Base-by-base conservation (phyloP, 2,888 invertebrate species). In the Torymus texanus region DNA sequence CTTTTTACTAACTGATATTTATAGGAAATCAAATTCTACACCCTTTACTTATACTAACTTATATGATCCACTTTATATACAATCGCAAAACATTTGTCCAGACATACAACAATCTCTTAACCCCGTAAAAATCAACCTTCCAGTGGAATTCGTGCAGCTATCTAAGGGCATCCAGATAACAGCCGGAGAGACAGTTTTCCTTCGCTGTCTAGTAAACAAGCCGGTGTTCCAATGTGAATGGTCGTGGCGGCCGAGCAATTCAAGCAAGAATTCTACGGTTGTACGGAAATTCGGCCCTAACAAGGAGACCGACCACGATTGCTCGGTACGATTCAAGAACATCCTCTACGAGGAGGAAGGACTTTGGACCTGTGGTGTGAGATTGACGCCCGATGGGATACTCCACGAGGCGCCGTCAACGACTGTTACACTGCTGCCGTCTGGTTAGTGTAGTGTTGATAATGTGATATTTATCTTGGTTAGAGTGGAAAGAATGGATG, bases 281-380 rank as follows among this genome's bases (percentile, higher is more conserved):
- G 84, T 88, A 53, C 89, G 88, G 80, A 86, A 88, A 70, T 90
- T 90, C 82, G 82, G 80, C 13, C 88, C 90, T 24, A 88, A 86
- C 82, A 87, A 87, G 75, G 89, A 89, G 70, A 83, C 85, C 55
- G 88, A 89, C 65, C 88, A 90, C 81, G 90, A 90, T 80, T 90
- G 90, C 83, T 90, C 90, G 61, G 87, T 90, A 61, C 84, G 89
- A 67, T 88, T 90, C 82, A 88, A 88, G 79, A 89, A 88, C 76
- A 87, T 90, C 41, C 77, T 89, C 58, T 87, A 89, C 85, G 89
- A 89, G 75, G 89, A 90, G 80, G 89, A 89, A 81, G 90, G 90
- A 1, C 83, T 89, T n/a, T 90, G 90, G 90, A 89, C 88, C 13
- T 90, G 90, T 79, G 89, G 88, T 10, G 89, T 90, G 18, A 84